Evolutionary conservation across 1,140 invertebrate species (phyloP).

Genomic region (Drosophila eugracilis): DNA sequence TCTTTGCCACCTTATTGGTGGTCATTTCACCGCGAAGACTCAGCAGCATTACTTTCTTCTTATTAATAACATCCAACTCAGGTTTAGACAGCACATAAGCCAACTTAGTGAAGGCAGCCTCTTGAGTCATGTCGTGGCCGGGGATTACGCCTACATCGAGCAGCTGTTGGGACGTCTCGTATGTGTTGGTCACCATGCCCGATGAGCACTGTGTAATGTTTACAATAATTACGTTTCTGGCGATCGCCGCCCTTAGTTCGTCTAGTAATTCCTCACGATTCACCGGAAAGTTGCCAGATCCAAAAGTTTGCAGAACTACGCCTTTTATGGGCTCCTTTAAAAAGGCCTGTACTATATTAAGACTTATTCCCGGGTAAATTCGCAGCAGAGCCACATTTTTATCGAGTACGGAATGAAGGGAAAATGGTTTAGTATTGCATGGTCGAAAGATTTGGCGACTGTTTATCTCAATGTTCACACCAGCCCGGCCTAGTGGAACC

Average conservation of each 20-base stretch:
- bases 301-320: constrained; percentile 96
- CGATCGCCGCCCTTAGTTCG: constrained; percentile 89
- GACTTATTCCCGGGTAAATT: constrained; percentile 96
- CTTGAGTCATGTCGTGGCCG: constrained; percentile 97
- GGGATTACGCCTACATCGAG: constrained; percentile 90
- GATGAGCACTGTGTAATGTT: constrained; percentile 96
- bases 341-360: constrained; percentile 90
- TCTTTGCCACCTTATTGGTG: constrained; percentile 75
- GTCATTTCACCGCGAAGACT: constrained; percentile 88
- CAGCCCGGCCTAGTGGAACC: constrained; percentile 90
- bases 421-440: constrained; percentile 89
- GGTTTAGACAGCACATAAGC: constrained; percentile 94
- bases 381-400: constrained; percentile 93
- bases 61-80: constrained; percentile 90
- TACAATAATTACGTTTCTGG: constrained; percentile 94
- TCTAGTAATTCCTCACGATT: constrained; percentile 91
- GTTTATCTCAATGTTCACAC: constrained; percentile 91
- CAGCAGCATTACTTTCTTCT: constrained; percentile 91
- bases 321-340: constrained; percentile 93
- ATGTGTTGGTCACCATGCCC: constrained; percentile 90
- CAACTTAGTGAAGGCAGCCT: constrained; percentile 96
- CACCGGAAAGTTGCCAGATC: constrained; percentile 95
- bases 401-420: constrained; percentile 90
- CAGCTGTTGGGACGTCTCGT: constrained; percentile 90
- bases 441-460: constrained; percentile 91